Base-by-base conservation (phyloP, 37 sponge, comb jelly and placozoan genomes). In the Spongilla lacustris region DNA sequence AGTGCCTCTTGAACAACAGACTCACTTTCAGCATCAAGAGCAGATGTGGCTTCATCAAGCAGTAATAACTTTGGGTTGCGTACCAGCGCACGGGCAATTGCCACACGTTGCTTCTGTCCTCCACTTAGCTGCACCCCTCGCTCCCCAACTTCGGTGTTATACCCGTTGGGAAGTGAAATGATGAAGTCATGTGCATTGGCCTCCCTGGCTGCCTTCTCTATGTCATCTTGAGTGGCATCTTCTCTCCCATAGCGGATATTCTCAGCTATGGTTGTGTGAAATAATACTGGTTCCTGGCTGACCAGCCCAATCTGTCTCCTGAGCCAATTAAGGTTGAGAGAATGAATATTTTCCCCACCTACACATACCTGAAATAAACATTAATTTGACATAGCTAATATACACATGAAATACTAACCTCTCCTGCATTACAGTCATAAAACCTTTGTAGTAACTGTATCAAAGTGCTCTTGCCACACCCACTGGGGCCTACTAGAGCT, bases 41-140 rank as follows among this genome's bases (percentile, higher is more conserved):
- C 95, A 73, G 97, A 96, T 68, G 97, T 96, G 72, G 97, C 97
- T 49, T 96, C 97, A 74, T 96, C 97, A 66, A 96, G 89, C 35
- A 96, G 92, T 11, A 96, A 82, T 41, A 96, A 87, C 75, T 87
- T 89, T 26, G 97, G 97, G 72, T 96, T 76, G 10, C 85, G 49
- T 73, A 96, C 90, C 23, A 96, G 87, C 50, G 97, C 97, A 68
- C 97, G 84, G 68, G 97, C 97, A 33, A 96, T 96, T 68, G 97
- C 97, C 66, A 96, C 77, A n/a, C 97, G 82, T 84, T 96, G 97
- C 79, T 96, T 96, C 89, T 96, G 97, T 76, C 97, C 97, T 41
- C 97, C 97, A 38, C 87, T 86, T 26, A 96, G 85, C 84, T 96
- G 97, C 36, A 86, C 71, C 13, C 95, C 97, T 33, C 88, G 68